These are phyloP conservation scores for Deilephila elpenor DNA, from an alignment of 2,888 invertebrate genomes.

Conservation along the genomic window DNA sequence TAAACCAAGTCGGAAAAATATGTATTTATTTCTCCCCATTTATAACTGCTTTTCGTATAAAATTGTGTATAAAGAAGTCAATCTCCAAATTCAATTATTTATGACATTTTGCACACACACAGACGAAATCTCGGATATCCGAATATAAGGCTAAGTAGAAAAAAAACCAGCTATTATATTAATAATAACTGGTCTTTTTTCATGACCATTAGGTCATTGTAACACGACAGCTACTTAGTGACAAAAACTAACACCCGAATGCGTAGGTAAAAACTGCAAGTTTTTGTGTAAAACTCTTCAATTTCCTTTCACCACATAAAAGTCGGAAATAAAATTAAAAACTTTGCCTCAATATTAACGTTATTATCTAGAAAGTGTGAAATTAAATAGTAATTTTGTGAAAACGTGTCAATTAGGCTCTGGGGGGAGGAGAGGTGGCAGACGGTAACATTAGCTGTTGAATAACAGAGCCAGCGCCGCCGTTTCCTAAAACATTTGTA, in stretches of 20 bases:
- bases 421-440: slow-evolving; percentile 53
- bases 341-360: slow-evolving; percentile 51
- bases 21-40: too few relatives aligned
- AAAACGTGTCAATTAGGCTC: slow-evolving; percentile 74
- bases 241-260: background rate
- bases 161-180: too few relatives aligned
- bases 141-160: background rate
- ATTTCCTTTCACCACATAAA: slow-evolving; percentile 58
- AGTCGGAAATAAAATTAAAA: slow-evolving; percentile 56
- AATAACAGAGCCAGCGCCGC: slow-evolving; percentile 60
- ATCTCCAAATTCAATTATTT: too few relatives aligned
- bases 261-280: slow-evolving; percentile 12
- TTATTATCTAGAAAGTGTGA: slow-evolving; percentile 73
- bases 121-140: background rate
- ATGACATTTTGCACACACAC: too few relatives aligned
- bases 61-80: too few relatives aligned
- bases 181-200: too few relatives aligned
- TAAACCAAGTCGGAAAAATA: too few relatives aligned
- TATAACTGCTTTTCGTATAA: too few relatives aligned
- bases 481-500: slow-evolving; percentile 78
- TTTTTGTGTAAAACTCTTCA: slow-evolving; percentile 48
- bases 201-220: too few relatives aligned
- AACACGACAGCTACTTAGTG: background rate
- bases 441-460: slow-evolving; percentile 59
- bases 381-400: slow-evolving; percentile 73